Evolutionary conservation across 2,888 invertebrate genomes (phyloP), one percentile per base, ranked within the genome.

Genomic region (Sisyra terminalis): DNA sequence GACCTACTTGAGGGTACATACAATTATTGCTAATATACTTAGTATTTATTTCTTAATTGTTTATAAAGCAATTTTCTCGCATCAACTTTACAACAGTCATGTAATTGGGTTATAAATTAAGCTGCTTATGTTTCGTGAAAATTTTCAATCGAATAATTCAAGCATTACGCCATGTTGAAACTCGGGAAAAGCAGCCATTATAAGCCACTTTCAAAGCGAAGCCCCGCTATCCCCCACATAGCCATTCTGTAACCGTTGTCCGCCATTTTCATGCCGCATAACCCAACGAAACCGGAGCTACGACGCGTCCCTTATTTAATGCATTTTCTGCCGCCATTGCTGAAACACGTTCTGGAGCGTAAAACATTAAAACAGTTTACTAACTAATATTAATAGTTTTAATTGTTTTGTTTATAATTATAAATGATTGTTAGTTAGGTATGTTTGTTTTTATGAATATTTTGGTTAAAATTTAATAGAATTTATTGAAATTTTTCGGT

Each of bases 111-210:
- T 3, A 5, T 24, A 7, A 24, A 5, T 24, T 24, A 5, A 3
- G 7, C 7, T 24, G 5, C 24, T 24, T 3, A 7, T 24, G 3
- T 24, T 24, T 24, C 24, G 24, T 24, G 24, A 7, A 24, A 24
- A 24, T 24, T 24, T 24, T 24, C 7, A 24, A 24, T 7, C 5
- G 7, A 24, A 24, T 24, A 24, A 24, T 24, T 24, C 24, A 24
- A 5, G 24, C 14, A 31, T 18, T 40, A 29, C 16, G 40, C 40
- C 40, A 40, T 40, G 16, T 40, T 40, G 40, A 15, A 13, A 11
- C 29, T 30, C 29, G 16, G 60, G 62, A 60, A 62, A 62, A 62
- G 60, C 61, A 57, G 63, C 62, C 62, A 63, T 63, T 61, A 57
- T 57, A 58, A 57, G 41, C 41, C 24, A 24, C 24, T 24, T 41